Base-by-base conservation (phyloP, 1,140 invertebrate genomes). In the Stegodyphus mimosarum region DNA sequence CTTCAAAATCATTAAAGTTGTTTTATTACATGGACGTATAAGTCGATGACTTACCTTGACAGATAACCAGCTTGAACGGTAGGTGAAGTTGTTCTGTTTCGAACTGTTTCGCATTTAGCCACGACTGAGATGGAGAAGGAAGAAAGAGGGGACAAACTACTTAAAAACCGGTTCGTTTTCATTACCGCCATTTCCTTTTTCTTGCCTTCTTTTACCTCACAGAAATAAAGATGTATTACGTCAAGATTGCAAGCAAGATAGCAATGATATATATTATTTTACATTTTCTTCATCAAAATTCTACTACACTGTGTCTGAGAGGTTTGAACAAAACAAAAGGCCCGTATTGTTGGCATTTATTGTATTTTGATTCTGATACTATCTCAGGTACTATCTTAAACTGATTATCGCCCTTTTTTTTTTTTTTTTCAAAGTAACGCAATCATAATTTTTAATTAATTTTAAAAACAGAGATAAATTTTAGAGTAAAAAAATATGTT, bases 101-200 rank as follows among this genome's bases (percentile, higher is more conserved):
- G 33, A 60, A 15, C 33, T 33, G 33, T 33, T 33, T 33, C 33
- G 33, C 33, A 33, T 33, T n/a, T 7, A 67, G 64, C 17, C 11
- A 15, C 64, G 10, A 15, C 10, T n/a, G 11, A 17, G 17, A n/a
- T 15, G 64, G n/a, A n/a, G n/a, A 67, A 18, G 55, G 55, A 9
- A 72, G 33, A 63, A 7, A 52, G 53, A 51, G 70, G 78, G 69
- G n/a, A n/a, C 17, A 7, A 60, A 60, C 15, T 9, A 11, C 15
- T 67, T n/a, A 15, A 18, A 67, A 81, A 81, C 78, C 78, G 78
- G 78, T 81, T 81, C 78, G 67, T 79, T 79, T 79, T 79, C 77
- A 81, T 81, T 81, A 81, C 67, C 69, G 63, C 69, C 53, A 72
- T 72, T 72, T 55, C 63, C 78, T 81, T 81, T 72, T 81, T 70